These are phyloP conservation scores for Malthinus seriepunctatus DNA, from an alignment of 2,888 invertebrate genomes.

Conservation along the genomic window DNA sequence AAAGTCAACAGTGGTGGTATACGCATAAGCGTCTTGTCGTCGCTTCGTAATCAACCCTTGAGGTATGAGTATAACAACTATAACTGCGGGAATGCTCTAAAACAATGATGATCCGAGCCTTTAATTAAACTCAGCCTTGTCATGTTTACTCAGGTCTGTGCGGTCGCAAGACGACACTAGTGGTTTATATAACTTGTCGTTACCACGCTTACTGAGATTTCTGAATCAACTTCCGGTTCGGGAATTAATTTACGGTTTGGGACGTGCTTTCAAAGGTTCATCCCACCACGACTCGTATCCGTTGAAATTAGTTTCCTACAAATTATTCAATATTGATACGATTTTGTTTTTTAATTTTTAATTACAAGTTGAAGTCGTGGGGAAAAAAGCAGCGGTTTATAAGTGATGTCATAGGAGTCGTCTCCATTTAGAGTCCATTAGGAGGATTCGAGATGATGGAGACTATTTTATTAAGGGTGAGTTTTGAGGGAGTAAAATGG, in stretches of 20 bases:
- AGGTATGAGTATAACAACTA: constrained; percentile 44
- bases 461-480: constrained; percentile 43
- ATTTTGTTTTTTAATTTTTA: constrained; percentile 12
- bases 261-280: constrained; percentile 40
- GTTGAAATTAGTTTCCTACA: constrained; percentile 40
- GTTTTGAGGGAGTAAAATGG: constrained; percentile 38
- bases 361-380: constrained; percentile 22
- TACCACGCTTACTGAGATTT: constrained; percentile 52
- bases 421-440: constrained; percentile 53
- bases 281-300: constrained; percentile 39
- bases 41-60: constrained; percentile 25
- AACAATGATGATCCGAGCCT: constrained; percentile 53
- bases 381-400: constrained; percentile 38
- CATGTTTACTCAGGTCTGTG: constrained; percentile 53
- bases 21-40: constrained; percentile 26
- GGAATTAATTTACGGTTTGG: constrained; percentile 46
- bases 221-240: constrained; percentile 40
- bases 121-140: constrained; percentile 56
- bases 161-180: constrained; percentile 47
- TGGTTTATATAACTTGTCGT: constrained; percentile 55
- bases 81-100: constrained; percentile 47
- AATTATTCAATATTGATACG: constrained; percentile 23
- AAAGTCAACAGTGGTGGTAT: constrained; percentile 25
- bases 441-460: constrained; percentile 48
- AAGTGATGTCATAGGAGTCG: constrained; percentile 49